phyloP scores from a whole-genome alignment of 2,113 vertebrate genomes.

The Lophochroa leadbeateri region DNA sequence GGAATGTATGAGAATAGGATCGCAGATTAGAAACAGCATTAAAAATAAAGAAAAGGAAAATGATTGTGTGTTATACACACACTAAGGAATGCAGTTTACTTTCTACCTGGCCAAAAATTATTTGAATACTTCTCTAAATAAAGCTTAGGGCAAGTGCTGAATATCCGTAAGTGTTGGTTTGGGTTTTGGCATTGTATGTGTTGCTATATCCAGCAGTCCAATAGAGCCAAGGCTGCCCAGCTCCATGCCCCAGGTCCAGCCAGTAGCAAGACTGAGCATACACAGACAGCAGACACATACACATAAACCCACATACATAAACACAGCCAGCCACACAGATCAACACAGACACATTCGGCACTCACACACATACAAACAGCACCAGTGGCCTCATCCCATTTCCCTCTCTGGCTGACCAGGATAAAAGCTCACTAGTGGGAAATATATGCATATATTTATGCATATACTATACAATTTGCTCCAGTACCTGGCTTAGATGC shows the following conservation, averaged over 20 bases:
- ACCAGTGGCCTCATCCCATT: background rate
- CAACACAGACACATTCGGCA: background rate
- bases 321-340: background rate
- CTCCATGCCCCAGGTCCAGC: background rate
- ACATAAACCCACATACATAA: background rate
- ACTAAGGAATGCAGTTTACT: background rate
- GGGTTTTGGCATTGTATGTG: background rate
- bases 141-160: fast-evolving
- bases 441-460: background rate
- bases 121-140: background rate
- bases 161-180: background rate
- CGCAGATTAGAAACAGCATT: background rate
- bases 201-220: background rate
- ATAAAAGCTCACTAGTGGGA: background rate
- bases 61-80: background rate
- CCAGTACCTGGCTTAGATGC: background rate
- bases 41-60: background rate
- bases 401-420: background rate
- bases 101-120: background rate
- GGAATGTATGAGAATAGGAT: background rate
- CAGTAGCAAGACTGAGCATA: fast-evolving
- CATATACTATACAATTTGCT: fast-evolving
- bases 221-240: background rate
- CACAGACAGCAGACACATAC: too few species aligned
- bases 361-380: background rate